Percentiles rank a stretch among this genome's conserved stretches.
These are phyloP conservation scores for Cololabis saira DNA, from an alignment of 2,113 vertebrate species.

Conservation along the genomic window DNA sequence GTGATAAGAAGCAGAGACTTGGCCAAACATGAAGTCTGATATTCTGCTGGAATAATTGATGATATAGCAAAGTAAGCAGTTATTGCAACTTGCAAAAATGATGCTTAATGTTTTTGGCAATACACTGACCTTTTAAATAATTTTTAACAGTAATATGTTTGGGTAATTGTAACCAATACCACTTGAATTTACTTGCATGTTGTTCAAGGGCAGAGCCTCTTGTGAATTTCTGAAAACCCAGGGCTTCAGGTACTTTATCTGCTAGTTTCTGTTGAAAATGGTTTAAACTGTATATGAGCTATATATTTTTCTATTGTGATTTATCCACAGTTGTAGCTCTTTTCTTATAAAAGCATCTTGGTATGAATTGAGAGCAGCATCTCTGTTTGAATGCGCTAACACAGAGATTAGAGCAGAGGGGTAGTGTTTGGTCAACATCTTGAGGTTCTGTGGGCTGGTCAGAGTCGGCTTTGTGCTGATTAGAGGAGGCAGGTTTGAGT, in stretches of 20 bases:
- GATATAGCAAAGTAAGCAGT: no score
- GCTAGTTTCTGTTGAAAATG: neutral
- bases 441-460: constrained; percentile 45
- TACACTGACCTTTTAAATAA: no score
- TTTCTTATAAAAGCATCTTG: constrained; percentile 2
- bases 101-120: no score
- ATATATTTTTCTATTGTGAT: neutral
- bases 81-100: no score
- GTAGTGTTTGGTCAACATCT: constrained; percentile 48
- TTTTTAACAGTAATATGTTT: no score
- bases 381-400: constrained; percentile 41
- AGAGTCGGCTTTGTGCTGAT: constrained; percentile 67
- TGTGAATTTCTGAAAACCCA: neutral
- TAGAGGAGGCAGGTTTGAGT: constrained; percentile 67
- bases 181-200: no score
- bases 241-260: neutral
- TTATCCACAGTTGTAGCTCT: constrained; percentile 3
- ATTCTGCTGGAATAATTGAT: no score
- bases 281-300: neutral
- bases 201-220: no score
- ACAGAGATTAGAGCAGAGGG: constrained; percentile 44
- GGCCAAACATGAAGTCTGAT: no score
- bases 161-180: no score
- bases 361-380: constrained; percentile 23
- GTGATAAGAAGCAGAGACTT: no score